Percentiles rank a stretch among this genome's conserved stretches.
Evolutionary conservation across 2,113 vertebrate species (phyloP).

Genomic region (Tragelaphus buxtoni): DNA sequence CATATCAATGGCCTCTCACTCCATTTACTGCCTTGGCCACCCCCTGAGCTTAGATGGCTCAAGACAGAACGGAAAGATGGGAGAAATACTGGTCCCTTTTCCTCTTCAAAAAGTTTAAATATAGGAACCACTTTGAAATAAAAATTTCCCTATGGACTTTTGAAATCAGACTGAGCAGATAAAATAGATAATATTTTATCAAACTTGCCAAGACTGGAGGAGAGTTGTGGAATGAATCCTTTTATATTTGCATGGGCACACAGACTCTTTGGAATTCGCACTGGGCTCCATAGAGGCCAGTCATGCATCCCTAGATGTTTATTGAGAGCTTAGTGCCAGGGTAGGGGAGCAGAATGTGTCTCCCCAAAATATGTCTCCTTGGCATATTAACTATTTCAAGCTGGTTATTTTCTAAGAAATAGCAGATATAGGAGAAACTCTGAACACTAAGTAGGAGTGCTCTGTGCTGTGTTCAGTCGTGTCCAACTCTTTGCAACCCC

Average conservation of each 20-base stretch:
- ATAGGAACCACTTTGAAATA: constrained; percentile 67
- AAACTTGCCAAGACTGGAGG: constrained; percentile 46
- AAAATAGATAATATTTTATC: constrained; percentile 61
- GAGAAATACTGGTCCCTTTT: constrained; percentile 40
- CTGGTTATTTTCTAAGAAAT: not conserved
- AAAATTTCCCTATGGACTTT: constrained; percentile 58
- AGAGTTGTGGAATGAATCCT: constrained; percentile 10
- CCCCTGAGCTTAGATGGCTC: constrained; percentile 40
- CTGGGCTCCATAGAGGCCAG: not conserved
- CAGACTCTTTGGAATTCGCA: constrained; percentile 21
- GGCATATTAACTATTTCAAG: not conserved
- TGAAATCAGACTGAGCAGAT: constrained; percentile 54
- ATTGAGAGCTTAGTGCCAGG: not conserved
- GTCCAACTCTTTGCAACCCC: not conserved
- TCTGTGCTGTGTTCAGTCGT: not conserved
- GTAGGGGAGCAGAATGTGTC: not conserved
- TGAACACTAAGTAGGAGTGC: not conserved
- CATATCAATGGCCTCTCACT: constrained; percentile 63
- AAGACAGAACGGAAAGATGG: constrained; percentile 52
- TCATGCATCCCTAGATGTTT: not conserved
- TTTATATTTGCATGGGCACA: not conserved
- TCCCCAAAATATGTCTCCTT: not conserved
- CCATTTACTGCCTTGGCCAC: constrained; percentile 41
- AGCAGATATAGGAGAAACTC: not conserved
- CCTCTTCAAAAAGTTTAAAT: constrained; percentile 62